phyloP scores from a whole-genome alignment of 1,140 invertebrate genomes.

The Coptotermes formosanus region DNA sequence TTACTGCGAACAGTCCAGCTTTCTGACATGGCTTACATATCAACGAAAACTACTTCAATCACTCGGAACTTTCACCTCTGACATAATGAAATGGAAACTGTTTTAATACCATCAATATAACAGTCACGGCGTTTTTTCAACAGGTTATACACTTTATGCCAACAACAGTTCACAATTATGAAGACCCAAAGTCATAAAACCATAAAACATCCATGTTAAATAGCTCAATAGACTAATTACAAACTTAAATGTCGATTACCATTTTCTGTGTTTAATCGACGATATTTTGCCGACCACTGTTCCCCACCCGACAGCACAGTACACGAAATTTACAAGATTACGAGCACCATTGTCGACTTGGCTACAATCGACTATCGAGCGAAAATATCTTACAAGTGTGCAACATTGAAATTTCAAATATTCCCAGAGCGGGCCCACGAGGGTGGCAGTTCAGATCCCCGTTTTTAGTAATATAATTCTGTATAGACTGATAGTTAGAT shows the following conservation, averaged over 20 bases:
- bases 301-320: background rate
- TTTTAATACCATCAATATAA: no score
- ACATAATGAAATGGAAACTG: no score
- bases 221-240: background rate
- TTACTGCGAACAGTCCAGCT: no score
- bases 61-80: no score
- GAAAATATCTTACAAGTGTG: background rate
- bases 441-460: no score
- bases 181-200: background rate
- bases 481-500: no score
- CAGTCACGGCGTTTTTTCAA: background rate
- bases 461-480: no score
- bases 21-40: no score
- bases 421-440: no score
- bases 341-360: background rate
- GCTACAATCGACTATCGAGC: background rate
- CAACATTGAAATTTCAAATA: no score
- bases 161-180: background rate
- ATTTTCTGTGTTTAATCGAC: background rate
- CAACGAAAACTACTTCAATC: no score
- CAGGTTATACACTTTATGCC: background rate
- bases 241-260: background rate
- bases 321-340: background rate
- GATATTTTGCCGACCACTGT: background rate
- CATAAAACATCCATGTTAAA: background rate